phyloP scores from a whole-genome alignment of 2,888 invertebrate genomes.

The Tipula vernalis region DNA sequence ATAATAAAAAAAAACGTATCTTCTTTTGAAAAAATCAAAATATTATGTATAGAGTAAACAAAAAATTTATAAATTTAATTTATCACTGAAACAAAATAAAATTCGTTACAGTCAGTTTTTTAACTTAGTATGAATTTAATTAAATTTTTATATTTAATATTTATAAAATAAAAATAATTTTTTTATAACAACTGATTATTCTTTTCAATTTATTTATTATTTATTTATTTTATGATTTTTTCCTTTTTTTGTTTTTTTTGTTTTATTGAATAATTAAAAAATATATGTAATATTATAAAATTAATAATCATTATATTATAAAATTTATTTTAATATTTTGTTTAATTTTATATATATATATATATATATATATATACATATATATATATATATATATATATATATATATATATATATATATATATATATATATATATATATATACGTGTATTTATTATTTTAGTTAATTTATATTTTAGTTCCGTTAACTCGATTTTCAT shows the following conservation, averaged over 20 bases:
- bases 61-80: background rate
- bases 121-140: background rate
- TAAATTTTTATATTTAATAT: background rate
- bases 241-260: background rate
- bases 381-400: too few species aligned
- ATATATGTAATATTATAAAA: background rate
- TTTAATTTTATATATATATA: background rate
- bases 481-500: conserved; percentile 6
- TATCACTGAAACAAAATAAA: background rate
- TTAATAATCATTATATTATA: conserved; percentile 6
- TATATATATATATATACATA: background rate
- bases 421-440: background rate
- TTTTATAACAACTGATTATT: background rate
- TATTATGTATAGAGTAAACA: background rate
- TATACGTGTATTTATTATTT: background rate
- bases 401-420: background rate
- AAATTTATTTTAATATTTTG: conserved; percentile 1
- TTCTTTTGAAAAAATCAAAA: background rate
- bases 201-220: background rate
- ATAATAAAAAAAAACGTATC: background rate
- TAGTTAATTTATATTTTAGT: background rate
- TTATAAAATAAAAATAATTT: background rate
- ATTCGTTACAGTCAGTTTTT: background rate
- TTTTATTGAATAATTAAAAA: conserved; percentile 1
- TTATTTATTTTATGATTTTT: background rate